Conservation (phyloP, 2,113 vertebrate species). For the Podarcis muralis region DNA sequence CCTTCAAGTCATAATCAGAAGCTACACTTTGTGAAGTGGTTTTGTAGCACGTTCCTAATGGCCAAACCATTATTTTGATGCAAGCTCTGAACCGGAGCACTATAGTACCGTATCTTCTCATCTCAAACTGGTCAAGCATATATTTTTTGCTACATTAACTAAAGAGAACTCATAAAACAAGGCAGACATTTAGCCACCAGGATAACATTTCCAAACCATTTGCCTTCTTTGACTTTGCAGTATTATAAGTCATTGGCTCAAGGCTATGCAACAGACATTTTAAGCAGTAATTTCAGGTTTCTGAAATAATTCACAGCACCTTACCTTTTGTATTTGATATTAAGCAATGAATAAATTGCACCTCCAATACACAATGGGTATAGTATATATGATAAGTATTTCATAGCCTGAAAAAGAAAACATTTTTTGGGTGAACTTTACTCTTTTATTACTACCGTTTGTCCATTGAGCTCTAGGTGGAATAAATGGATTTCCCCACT, state of each 20-base stretch:
- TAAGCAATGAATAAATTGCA: slow-evolving; percentile 89
- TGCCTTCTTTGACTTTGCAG: background rate
- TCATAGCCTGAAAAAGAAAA: slow-evolving; percentile 83
- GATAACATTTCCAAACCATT: background rate
- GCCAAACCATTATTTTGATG: background rate
- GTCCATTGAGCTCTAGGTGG: background rate
- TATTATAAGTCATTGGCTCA: background rate
- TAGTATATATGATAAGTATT: slow-evolving; percentile 91
- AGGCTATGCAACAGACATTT: background rate
- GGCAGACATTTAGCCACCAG: background rate
- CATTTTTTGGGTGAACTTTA: background rate
- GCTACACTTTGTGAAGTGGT: background rate
- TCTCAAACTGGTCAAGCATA: background rate
- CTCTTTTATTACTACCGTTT: background rate
- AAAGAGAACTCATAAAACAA: background rate
- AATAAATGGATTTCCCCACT: background rate
- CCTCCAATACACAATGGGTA: slow-evolving; percentile 93
- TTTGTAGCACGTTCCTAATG: background rate
- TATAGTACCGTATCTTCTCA: background rate
- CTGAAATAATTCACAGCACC: background rate
- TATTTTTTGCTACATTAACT: background rate
- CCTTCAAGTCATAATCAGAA: background rate
- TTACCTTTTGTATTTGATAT: slow-evolving; percentile 93
- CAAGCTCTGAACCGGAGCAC: background rate
- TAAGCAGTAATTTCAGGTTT: background rate